Evolutionary conservation across 2,888 invertebrate species (phyloP).

Genomic region (Julus scandinavius): DNA sequence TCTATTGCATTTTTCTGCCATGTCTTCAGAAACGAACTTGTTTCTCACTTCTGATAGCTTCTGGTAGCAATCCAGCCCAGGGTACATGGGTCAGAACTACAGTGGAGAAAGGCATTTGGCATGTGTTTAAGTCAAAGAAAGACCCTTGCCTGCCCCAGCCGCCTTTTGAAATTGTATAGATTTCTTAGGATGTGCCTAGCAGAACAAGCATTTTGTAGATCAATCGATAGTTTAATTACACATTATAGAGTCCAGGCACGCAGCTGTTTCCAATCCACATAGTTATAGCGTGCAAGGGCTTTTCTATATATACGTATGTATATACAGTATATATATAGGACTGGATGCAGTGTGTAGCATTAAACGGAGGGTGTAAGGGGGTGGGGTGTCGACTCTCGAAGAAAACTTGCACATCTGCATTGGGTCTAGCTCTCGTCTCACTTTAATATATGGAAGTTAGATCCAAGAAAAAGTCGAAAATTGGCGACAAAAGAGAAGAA

Average conservation of each 20-base stretch:
- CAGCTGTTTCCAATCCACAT: conserved; percentile 48
- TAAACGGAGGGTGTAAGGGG: conserved; percentile 2
- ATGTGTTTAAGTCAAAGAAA: conserved; percentile 33
- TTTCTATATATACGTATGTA: background rate
- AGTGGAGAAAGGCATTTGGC: background rate
- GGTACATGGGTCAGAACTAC: background rate
- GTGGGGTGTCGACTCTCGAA: conserved; percentile 9
- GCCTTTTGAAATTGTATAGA: conserved; percentile 43
- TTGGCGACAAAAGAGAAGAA: conserved; percentile 45
- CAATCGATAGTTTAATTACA: conserved; percentile 51
- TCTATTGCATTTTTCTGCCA: too few species aligned
- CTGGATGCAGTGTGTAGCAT: background rate
- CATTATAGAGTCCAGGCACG: conserved; percentile 50
- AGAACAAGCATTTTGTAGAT: conserved; percentile 48
- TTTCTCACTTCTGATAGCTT: background rate
- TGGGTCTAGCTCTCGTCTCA: conserved; percentile 10
- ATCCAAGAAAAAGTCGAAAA: conserved; percentile 38
- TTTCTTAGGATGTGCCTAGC: conserved; percentile 49
- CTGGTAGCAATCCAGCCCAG: conserved; percentile 8
- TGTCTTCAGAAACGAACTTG: background rate
- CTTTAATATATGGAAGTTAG: conserved; percentile 26
- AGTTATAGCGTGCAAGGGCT: conserved; percentile 41
- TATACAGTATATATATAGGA: background rate
- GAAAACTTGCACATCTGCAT: conserved; percentile 9
- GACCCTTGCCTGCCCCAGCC: conserved; percentile 22